Evolutionary conservation across 2,888 invertebrate genomes (phyloP).

Genomic region (Mythimna albipuncta): DNA sequence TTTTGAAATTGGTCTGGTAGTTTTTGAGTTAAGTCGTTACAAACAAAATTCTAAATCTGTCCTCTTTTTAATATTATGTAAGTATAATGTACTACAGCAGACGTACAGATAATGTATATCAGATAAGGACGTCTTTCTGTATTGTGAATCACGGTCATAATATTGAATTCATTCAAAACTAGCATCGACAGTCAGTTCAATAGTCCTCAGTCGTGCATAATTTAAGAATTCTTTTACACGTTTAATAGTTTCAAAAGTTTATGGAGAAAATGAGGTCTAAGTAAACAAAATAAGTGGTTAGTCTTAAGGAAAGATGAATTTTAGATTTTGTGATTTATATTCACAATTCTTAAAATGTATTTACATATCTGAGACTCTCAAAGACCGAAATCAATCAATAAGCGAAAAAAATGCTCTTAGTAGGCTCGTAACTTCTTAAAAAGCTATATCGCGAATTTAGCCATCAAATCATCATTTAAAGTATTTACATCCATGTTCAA

Average conservation of each 20-base stretch:
- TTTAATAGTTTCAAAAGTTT: background rate
- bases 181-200: background rate
- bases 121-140: background rate
- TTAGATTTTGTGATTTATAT: background rate
- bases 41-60: too few species aligned
- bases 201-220: background rate
- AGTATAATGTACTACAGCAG: too few species aligned
- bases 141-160: background rate
- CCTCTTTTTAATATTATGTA: too few species aligned
- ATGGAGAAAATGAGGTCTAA: background rate
- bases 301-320: background rate
- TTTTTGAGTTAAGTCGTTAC: too few species aligned
- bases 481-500: too few species aligned
- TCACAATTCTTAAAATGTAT: background rate
- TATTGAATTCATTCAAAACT: background rate
- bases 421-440: too few species aligned
- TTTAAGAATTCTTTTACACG: background rate
- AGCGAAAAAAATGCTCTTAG: too few species aligned
- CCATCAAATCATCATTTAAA: too few species aligned
- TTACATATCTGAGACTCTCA: too few species aligned
- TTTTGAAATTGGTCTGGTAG: too few species aligned
- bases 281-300: background rate
- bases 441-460: too few species aligned
- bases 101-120: too few species aligned
- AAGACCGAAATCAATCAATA: background rate